Evolutionary conservation across 2,113 vertebrate species (phyloP).

Genomic region (Probosciger aterrimus): DNA sequence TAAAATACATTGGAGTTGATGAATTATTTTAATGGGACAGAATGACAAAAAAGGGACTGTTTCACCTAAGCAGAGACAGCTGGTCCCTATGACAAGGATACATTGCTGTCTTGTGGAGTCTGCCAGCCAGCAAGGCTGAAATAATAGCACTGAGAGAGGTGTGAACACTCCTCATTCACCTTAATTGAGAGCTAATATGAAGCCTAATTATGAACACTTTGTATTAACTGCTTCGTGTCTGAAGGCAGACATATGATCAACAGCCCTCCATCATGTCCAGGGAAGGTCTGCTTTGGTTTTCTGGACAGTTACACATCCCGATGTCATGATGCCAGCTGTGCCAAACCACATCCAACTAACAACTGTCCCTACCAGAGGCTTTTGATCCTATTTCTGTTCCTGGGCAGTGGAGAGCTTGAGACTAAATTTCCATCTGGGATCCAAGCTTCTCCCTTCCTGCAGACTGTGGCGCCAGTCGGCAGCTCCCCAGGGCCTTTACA

Average conservation of each 20-base stretch:
- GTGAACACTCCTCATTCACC: constrained; percentile 46
- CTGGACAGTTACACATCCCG: accelerated
- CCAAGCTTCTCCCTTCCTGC: accelerated
- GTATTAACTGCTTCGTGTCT: constrained; percentile 51
- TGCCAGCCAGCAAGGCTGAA: constrained; percentile 61
- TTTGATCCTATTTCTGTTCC: neutral
- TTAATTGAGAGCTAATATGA: constrained; percentile 62
- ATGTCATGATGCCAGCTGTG: neutral
- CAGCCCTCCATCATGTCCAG: neutral
- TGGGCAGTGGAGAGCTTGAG: neutral
- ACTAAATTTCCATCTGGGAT: neutral
- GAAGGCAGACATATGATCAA: neutral
- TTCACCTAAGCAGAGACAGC: constrained; percentile 64
- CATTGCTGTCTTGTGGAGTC: constrained; percentile 57
- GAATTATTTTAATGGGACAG: constrained; percentile 66
- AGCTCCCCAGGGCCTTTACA: neutral
- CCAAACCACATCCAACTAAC: neutral
- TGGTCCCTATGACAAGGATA: constrained; percentile 68
- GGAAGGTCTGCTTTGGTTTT: neutral
- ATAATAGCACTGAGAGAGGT: constrained; percentile 56
- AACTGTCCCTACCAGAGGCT: neutral
- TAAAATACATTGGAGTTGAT: constrained; percentile 43
- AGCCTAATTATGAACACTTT: constrained; percentile 51
- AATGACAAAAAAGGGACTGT: constrained; percentile 67
- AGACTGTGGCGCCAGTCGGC: neutral